phyloP scores from a whole-genome alignment of 2,797 vertebrate species.

The Chelon auratus region DNA sequence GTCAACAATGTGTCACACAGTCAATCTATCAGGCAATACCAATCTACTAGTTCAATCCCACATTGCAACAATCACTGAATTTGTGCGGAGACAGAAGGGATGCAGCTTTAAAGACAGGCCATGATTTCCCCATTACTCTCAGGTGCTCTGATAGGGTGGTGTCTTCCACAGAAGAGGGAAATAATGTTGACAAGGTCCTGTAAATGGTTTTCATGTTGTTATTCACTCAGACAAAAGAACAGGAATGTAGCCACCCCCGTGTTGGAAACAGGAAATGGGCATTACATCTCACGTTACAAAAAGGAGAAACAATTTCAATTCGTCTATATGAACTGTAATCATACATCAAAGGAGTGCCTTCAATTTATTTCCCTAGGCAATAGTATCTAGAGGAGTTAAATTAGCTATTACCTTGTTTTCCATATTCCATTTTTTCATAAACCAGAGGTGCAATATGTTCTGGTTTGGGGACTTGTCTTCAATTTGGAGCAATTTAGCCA shows the following conservation, averaged over 20 bases:
- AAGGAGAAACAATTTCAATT: constrained; percentile 30
- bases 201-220: constrained; percentile 22
- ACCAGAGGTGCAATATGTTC: constrained; percentile 57
- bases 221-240: constrained; percentile 20
- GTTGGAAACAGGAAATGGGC: constrained; percentile 15
- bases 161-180: constrained; percentile 21
- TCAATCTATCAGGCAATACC: constrained; percentile 71
- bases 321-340: constrained; percentile 38
- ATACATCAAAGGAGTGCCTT: constrained; percentile 34
- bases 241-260: background rate
- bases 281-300: background rate
- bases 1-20: constrained; percentile 71
- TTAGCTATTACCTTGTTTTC: constrained; percentile 68
- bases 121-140: constrained; percentile 56
- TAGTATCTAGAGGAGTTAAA: constrained; percentile 42
- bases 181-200: constrained; percentile 14
- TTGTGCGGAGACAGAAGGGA: constrained; percentile 40
- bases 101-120: constrained; percentile 39
- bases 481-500: constrained; percentile 78
- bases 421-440: constrained; percentile 58
- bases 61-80: constrained; percentile 33
- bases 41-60: constrained; percentile 43
- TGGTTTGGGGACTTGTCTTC: constrained; percentile 69
- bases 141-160: constrained; percentile 26
- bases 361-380: constrained; percentile 48